phyloP scores from a whole-genome alignment of 2,113 vertebrate genomes.

The Ptychochromis oligacanthus region DNA sequence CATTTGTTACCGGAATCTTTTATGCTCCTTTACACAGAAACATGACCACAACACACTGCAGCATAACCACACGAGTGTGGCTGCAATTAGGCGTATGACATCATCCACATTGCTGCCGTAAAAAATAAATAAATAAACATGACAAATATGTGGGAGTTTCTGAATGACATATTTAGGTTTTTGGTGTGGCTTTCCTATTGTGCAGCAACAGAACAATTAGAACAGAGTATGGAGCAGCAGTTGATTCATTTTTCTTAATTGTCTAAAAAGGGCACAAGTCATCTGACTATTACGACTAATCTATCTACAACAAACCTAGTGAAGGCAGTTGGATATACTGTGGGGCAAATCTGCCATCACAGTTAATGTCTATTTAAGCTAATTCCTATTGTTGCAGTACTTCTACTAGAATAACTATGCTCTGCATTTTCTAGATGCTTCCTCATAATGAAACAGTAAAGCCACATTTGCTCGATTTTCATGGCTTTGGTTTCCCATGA shows the following conservation, averaged over 20 bases:
- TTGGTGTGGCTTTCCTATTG: background rate
- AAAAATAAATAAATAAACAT: background rate
- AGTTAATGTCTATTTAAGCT: background rate
- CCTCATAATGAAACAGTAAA: background rate
- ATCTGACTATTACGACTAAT: background rate
- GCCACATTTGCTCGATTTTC: background rate
- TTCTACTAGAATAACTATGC: background rate
- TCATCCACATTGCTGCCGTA: background rate
- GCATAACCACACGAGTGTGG: background rate
- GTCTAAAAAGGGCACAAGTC: background rate
- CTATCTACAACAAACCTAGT: background rate
- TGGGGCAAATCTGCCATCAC: background rate
- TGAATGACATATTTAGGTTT: background rate
- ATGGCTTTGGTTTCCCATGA: background rate
- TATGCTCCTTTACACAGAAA: background rate
- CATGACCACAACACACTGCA: background rate
- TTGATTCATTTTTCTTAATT: background rate
- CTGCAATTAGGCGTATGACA: background rate
- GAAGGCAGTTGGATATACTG: background rate
- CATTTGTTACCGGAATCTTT: background rate
- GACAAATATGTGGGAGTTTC: background rate
- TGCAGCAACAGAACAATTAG: background rate
- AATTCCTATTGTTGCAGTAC: no score
- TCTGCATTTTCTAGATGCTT: background rate
- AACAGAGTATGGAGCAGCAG: background rate